Evolutionary conservation across 2,797 vertebrate genomes (phyloP).

Genomic region (Semaprochilodus insignis): DNA sequence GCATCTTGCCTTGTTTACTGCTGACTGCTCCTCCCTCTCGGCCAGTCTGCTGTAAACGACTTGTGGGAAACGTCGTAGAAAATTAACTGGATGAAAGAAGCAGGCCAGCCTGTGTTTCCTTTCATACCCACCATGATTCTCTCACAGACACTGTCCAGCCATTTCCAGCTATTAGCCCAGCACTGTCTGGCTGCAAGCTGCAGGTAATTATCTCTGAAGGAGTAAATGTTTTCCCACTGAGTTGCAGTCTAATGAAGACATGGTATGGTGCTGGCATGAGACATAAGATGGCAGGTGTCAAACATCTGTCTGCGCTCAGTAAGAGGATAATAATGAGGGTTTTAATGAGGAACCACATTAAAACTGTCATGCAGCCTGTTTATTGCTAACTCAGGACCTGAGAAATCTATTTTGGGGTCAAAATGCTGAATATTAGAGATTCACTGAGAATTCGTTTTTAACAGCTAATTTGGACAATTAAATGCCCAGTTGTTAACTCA

Average conservation of each 20-base stretch:
- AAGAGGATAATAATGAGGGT: constrained; percentile 28
- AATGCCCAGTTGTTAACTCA: too few species aligned
- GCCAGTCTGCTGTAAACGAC: constrained; percentile 6
- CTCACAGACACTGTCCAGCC: constrained; percentile 60
- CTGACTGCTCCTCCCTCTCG: background rate
- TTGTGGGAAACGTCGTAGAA: constrained; percentile 30
- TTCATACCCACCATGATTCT: constrained; percentile 60
- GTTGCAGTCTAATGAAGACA: constrained; percentile 65
- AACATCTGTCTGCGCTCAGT: constrained; percentile 56
- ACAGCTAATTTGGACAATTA: too few species aligned
- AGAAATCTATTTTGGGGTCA: background rate
- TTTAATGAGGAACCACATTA: background rate
- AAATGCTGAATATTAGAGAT: too few species aligned
- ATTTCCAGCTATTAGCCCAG: constrained; percentile 65
- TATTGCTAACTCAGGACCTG: background rate
- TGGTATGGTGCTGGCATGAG: constrained; percentile 56
- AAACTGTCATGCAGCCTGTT: background rate
- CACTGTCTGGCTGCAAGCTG: constrained; percentile 62
- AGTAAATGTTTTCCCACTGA: constrained; percentile 78
- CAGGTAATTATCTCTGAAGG: constrained; percentile 68
- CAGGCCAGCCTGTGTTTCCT: constrained; percentile 21
- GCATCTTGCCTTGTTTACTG: constrained; percentile 10
- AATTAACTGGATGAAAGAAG: constrained; percentile 41
- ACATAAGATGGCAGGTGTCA: constrained; percentile 65
- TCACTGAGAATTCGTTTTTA: too few species aligned